These are phyloP conservation scores for Trimorus sp. DNA, from an alignment of 2,888 invertebrate species.

Conservation along the genomic window DNA sequence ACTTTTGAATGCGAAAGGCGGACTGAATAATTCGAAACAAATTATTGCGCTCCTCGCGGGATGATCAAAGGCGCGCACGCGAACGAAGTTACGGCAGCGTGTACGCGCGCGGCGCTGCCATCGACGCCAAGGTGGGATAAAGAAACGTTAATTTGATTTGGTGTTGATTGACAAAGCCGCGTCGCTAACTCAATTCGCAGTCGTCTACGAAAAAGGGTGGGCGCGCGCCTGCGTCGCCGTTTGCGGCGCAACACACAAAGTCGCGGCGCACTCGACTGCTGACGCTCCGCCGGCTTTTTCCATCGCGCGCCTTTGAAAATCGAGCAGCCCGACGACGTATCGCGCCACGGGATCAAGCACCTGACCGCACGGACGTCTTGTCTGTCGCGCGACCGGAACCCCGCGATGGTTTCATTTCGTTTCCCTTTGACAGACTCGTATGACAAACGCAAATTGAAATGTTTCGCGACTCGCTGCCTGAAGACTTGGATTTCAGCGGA, in stretches of 20 bases:
- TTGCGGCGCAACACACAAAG: slow-evolving; percentile 45
- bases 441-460: slow-evolving; percentile 63
- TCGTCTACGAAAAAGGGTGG: slow-evolving; percentile 50
- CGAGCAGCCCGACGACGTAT: slow-evolving; percentile 48
- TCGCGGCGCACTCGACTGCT: slow-evolving; percentile 29
- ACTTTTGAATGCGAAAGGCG: no score
- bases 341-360: slow-evolving; percentile 54
- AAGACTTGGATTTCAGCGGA: slow-evolving; percentile 44
- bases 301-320: slow-evolving; percentile 59
- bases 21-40: slow-evolving; percentile 30
- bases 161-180: slow-evolving; percentile 66
- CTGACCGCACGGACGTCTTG: slow-evolving; percentile 60
- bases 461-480: slow-evolving; percentile 53
- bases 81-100: slow-evolving; percentile 41
- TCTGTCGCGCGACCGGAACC: slow-evolving; percentile 53
- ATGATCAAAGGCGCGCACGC: slow-evolving; percentile 43
- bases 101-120: slow-evolving; percentile 17
- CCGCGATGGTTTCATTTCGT: slow-evolving; percentile 57
- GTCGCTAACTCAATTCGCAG: slow-evolving; percentile 70
- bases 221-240: slow-evolving; percentile 53
- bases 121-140: slow-evolving; percentile 51
- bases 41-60: slow-evolving; percentile 24
- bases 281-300: slow-evolving; percentile 32
- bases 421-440: slow-evolving; percentile 60
- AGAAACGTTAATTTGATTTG: slow-evolving; percentile 72